phyloP scores from a whole-genome alignment of 2,797 vertebrate genomes.

The Geotrypetes seraphini region DNA sequence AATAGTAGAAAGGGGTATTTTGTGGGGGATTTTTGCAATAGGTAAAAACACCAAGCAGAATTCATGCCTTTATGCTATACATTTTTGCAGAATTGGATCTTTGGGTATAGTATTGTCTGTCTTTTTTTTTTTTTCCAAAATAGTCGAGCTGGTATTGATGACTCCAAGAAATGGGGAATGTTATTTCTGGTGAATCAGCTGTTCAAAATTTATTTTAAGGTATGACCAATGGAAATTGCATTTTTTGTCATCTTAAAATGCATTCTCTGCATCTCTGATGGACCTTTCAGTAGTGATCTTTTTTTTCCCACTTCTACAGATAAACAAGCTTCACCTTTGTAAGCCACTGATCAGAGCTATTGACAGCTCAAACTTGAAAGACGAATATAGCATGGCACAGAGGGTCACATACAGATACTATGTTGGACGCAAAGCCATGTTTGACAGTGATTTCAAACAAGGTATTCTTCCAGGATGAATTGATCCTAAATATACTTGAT shows the following conservation, averaged over 20 bases:
- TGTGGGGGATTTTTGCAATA: no score
- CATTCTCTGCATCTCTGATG: no score
- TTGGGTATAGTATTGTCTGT: neutral
- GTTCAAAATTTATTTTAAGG: constrained; percentile 98
- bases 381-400: constrained; percentile 86
- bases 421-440: constrained; percentile 93
- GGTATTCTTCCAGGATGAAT: constrained; percentile 38
- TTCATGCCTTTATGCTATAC: no score
- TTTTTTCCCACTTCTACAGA: constrained; percentile 52
- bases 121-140: neutral
- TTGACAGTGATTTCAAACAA: constrained; percentile 92
- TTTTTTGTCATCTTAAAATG: no score
- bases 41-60: no score
- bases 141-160: constrained; percentile 88
- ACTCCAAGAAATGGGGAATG: constrained; percentile 98
- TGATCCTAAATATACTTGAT: no score
- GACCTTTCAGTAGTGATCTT: no score
- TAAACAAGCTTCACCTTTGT: constrained; percentile 92
- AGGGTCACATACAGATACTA: constrained; percentile 91
- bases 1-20: no score
- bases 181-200: constrained; percentile 93
- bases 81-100: no score
- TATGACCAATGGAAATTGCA: constrained; percentile 35
- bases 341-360: constrained; percentile 93
- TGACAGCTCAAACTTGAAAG: constrained; percentile 91